phyloP scores from a whole-genome alignment of 1,140 invertebrate species.

The Platorchestia sp. region DNA sequence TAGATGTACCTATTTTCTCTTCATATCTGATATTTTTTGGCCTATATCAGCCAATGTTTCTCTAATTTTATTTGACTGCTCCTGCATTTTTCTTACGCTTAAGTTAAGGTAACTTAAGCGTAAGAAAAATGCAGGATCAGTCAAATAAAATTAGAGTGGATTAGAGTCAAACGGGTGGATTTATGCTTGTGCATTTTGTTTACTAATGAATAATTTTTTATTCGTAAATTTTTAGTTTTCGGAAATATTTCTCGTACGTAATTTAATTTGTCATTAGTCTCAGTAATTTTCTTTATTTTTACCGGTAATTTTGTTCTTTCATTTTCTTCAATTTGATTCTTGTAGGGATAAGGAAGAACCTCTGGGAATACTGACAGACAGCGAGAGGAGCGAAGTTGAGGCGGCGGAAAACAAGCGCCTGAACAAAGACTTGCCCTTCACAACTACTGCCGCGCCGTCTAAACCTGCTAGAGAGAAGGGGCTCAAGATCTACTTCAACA shows the following conservation, averaged over 20 bases:
- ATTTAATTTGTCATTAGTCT: neutral
- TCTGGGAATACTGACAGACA: slow-evolving; percentile 75
- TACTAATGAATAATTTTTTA: too few species aligned
- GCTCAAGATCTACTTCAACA: slow-evolving; percentile 82
- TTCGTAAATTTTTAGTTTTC: too few species aligned
- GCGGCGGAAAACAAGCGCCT: slow-evolving; percentile 75
- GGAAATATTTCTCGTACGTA: neutral
- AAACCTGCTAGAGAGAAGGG: slow-evolving; percentile 75
- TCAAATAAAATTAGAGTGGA: too few species aligned
- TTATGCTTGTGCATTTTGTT: too few species aligned
- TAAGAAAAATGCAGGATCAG: too few species aligned
- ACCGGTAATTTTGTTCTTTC: neutral
- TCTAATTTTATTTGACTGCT: too few species aligned
- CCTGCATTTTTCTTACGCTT: too few species aligned
- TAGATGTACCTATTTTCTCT: too few species aligned
- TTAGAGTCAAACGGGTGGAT: too few species aligned
- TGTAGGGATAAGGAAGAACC: slow-evolving; percentile 78
- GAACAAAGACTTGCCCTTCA: slow-evolving; percentile 68
- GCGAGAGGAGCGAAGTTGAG: slow-evolving; percentile 77
- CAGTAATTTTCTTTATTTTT: neutral
- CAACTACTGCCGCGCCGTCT: slow-evolving; percentile 73
- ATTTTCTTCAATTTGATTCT: slow-evolving; percentile 65
- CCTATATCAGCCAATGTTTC: too few species aligned
- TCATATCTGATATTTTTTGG: too few species aligned
- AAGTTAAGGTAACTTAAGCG: too few species aligned